Base-by-base conservation (phyloP, 2,888 invertebrate genomes). In the Pristionchus entomophagus region DNA sequence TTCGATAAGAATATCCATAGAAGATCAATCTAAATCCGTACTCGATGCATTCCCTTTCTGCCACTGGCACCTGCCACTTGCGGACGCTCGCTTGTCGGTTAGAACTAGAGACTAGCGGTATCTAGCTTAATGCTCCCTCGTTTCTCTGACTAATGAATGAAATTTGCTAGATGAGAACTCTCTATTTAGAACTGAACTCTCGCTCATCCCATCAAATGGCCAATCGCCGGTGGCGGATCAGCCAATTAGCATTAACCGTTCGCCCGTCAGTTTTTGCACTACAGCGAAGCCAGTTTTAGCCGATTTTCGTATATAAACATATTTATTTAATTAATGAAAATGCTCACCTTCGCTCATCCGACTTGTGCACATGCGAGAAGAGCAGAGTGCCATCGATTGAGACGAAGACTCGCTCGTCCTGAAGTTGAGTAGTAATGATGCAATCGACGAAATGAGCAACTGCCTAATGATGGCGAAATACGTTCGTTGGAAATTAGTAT, bases 341-440 rank as follows among this genome's bases (percentile, higher is more conserved):
- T 29, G 81, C 86, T 81, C n/a, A 92, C 92, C 90, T 91, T 38
- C 89, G 88, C 38, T 90, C 93, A 86, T 93, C 93, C 12, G 88
- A 89, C 0, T 85, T 69, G 19, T 77, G 80, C 19, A 91, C 90
- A 84, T 91, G 89, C 8, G 92, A 91, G 82, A 93, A 92, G 86
- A 92, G 88, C 32, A 93, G 89, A 41, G 92, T 92, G 17, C 93
- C 93, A 78, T 93, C 93, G 87, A 90, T 86, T 12, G 92, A 91
- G 62, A 93, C 89, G 86, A 93, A 93, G 29, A 91, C 87, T 17
- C 93, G 83, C 32, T 91, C 89, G 38, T 87, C 86, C 38, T 90
- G 73, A 41, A 14, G 35, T 5, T 89, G 87, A 51, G 88, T 3
- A n/a, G 88, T 6, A 87, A 45, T 45, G 45, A 45, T 45, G 45